Evolutionary conservation across 1,140 invertebrate species (phyloP).

Genomic region (Reticulitermes speratus): DNA sequence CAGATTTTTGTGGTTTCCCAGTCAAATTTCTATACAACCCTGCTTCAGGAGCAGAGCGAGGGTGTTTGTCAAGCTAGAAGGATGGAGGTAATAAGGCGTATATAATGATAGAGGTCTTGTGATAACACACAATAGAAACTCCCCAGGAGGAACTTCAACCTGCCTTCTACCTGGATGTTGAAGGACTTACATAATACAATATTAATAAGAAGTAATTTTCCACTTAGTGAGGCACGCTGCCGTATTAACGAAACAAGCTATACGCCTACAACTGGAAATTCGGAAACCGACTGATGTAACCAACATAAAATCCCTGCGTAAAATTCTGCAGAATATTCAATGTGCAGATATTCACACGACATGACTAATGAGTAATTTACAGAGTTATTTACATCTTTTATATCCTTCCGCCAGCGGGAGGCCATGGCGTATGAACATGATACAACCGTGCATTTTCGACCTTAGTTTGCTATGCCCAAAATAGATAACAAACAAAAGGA

Average conservation of each 20-base stretch:
- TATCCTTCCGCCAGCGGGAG: too few species aligned
- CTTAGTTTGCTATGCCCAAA: too few species aligned
- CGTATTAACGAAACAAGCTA: not conserved
- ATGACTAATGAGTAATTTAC: too few species aligned
- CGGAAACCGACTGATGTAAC: not conserved
- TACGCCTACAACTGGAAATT: not conserved
- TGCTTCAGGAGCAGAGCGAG: not conserved
- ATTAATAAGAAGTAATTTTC: conserved; percentile 10
- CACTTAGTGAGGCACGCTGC: not conserved
- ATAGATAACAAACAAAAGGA: too few species aligned
- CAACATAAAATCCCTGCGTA: too few species aligned
- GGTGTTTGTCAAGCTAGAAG: conserved; percentile 11
- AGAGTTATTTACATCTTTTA: too few species aligned
- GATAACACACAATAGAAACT: not conserved
- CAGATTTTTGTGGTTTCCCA: not conserved
- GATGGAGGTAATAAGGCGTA: conserved; percentile 1
- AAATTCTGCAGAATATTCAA: too few species aligned
- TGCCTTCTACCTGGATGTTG: not conserved
- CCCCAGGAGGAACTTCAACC: not conserved
- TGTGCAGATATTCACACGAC: too few species aligned
- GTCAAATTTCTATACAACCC: not conserved
- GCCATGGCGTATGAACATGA: too few species aligned
- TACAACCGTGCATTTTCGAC: too few species aligned
- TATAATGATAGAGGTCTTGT: conserved; percentile 8
- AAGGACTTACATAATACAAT: not conserved